Conservation (phyloP, 2,113 vertebrate species). For the Platichthys flesus region DNA sequence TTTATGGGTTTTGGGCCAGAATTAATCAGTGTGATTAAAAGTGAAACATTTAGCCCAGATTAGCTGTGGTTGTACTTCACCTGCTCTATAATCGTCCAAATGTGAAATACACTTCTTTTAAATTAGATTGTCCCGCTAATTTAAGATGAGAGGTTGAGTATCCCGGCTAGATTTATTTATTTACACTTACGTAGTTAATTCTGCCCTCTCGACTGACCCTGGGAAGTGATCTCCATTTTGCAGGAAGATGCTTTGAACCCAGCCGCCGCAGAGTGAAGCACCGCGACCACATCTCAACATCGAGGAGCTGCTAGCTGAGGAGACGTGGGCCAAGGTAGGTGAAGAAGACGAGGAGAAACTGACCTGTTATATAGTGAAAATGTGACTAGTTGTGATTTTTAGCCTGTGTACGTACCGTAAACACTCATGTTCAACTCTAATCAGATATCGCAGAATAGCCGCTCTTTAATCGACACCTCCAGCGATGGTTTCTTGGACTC, state of each 20-base stretch:
- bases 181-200: background rate
- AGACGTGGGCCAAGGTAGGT: slow-evolving; percentile 72
- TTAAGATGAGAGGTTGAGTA: background rate
- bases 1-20: background rate
- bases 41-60: background rate
- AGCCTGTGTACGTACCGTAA: background rate
- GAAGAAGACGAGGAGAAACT: background rate
- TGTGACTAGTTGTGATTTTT: background rate
- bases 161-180: background rate
- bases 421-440: background rate
- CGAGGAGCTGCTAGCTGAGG: slow-evolving; percentile 78
- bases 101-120: background rate
- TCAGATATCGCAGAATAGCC: background rate
- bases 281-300: slow-evolving; percentile 83
- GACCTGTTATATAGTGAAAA: background rate
- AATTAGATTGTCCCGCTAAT: background rate
- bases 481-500: background rate
- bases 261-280: slow-evolving; percentile 71
- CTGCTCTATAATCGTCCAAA: background rate
- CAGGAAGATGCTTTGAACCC: slow-evolving; percentile 20
- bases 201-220: slow-evolving; percentile 10
- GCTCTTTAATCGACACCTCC: background rate
- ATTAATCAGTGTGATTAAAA: slow-evolving; percentile 1
- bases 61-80: background rate
- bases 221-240: slow-evolving; percentile 4